Evolutionary conservation across 2,113 vertebrate genomes (phyloP).

Genomic region (Pseudonaja textilis): DNA sequence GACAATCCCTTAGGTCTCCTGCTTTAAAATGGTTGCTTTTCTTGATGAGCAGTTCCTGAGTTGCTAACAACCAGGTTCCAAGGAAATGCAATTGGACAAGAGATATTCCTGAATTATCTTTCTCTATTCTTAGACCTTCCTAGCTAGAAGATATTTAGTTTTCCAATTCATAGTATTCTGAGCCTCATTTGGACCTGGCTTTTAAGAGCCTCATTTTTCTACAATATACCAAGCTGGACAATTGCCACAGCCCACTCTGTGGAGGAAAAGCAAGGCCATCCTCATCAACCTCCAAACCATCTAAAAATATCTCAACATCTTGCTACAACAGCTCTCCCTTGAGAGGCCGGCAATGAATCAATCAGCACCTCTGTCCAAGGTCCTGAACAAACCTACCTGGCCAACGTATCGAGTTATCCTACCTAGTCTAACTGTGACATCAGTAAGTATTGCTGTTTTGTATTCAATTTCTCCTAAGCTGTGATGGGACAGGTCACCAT

Average conservation of each 20-base stretch:
- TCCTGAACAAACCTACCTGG: background rate
- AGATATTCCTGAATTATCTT: background rate
- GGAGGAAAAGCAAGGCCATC: background rate
- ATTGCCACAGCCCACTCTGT: background rate
- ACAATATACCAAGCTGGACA: background rate
- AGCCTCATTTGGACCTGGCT: background rate
- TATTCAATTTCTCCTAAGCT: background rate
- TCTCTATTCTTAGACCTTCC: background rate
- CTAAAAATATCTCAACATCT: background rate
- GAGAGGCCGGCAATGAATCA: background rate
- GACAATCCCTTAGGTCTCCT: background rate
- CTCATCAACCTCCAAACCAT: background rate
- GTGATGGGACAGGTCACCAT: background rate
- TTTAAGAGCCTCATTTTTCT: background rate
- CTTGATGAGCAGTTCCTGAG: background rate
- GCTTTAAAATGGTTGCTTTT: background rate
- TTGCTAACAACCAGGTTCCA: background rate
- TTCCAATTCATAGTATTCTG: background rate
- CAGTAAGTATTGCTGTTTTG: background rate
- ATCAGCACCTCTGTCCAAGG: background rate
- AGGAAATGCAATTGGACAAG: background rate
- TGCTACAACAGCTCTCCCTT: background rate
- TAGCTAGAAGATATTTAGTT: background rate
- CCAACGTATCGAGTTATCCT: background rate
- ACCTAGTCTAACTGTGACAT: background rate